Conservation (phyloP, 2,888 invertebrate species). For the Tortrix viridana region DNA sequence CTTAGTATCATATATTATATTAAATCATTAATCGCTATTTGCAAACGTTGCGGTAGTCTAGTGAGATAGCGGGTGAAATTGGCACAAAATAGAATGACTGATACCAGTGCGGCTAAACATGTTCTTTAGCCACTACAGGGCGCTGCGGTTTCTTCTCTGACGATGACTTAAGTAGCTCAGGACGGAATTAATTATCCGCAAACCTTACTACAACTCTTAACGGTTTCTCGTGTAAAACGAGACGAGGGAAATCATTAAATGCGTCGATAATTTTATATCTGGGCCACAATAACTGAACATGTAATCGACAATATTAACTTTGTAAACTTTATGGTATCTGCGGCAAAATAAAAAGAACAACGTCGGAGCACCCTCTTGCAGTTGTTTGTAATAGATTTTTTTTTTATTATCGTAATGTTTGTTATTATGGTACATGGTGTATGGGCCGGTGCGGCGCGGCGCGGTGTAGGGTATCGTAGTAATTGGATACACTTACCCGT, state of each 20-base stretch:
- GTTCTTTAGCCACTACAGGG: conserved; percentile 66
- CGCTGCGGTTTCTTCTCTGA: conserved; percentile 69
- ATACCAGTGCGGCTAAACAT: conserved; percentile 60
- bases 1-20: conserved; percentile 41
- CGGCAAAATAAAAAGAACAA: conserved; percentile 19
- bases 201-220: conserved; percentile 62
- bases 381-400: conserved; percentile 40
- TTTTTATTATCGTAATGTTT: conserved; percentile 48
- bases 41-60: conserved; percentile 48
- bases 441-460: conserved; percentile 50
- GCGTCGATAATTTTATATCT: conserved; percentile 6
- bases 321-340: conserved; percentile 9
- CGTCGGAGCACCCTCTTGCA: neutral
- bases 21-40: conserved; percentile 54
- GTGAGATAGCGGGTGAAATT: conserved; percentile 61
- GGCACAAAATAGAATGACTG: conserved; percentile 68
- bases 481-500: conserved; percentile 79
- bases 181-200: conserved; percentile 76
- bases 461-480: conserved; percentile 64
- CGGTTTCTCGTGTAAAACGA: conserved; percentile 80
- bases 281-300: neutral
- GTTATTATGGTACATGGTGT: conserved; percentile 48
- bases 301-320: conserved; percentile 1
- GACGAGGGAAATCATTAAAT: conserved; percentile 64
- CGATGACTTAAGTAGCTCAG: conserved; percentile 74